phyloP scores from a whole-genome alignment of 2,888 invertebrate genomes.

The Philonicus albiceps region DNA sequence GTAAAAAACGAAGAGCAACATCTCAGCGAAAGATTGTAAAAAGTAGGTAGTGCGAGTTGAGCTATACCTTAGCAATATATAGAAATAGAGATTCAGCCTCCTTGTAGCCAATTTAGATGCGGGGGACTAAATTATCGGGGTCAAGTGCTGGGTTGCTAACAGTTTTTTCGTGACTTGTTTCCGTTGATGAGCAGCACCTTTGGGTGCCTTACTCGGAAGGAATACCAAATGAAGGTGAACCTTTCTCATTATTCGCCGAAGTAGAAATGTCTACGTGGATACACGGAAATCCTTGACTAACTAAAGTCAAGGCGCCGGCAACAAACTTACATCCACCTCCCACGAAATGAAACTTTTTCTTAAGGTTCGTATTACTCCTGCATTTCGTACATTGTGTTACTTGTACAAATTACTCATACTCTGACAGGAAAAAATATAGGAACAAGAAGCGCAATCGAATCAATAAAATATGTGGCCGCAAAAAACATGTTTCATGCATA shows the following conservation, averaged over 20 bases:
- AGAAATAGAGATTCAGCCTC: not conserved
- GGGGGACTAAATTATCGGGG: not conserved
- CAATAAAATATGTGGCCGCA: no score
- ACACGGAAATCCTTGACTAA: not conserved
- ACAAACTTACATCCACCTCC: not conserved
- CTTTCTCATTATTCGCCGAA: not conserved
- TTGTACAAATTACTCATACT: not conserved
- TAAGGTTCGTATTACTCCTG: not conserved
- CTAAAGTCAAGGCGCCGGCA: not conserved
- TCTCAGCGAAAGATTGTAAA: not conserved
- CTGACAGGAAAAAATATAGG: not conserved
- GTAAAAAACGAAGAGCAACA: not conserved
- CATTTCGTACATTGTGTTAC: not conserved
- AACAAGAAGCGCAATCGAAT: no score
- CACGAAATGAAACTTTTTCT: not conserved
- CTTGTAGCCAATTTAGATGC: not conserved
- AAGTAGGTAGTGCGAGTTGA: not conserved
- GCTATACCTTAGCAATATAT: not conserved
- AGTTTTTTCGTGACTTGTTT: conserved; percentile 17
- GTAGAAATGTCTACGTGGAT: not conserved
- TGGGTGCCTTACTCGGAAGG: not conserved
- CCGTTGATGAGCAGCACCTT: not conserved
- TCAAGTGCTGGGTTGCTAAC: conserved; percentile 5
- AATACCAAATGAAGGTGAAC: not conserved
- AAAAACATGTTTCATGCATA: no score